Evolutionary conservation across 2,797 vertebrate genomes (phyloP), one percentile per base, ranked within the genome.

Genomic region (Periophthalmus magnuspinnatus): DNA sequence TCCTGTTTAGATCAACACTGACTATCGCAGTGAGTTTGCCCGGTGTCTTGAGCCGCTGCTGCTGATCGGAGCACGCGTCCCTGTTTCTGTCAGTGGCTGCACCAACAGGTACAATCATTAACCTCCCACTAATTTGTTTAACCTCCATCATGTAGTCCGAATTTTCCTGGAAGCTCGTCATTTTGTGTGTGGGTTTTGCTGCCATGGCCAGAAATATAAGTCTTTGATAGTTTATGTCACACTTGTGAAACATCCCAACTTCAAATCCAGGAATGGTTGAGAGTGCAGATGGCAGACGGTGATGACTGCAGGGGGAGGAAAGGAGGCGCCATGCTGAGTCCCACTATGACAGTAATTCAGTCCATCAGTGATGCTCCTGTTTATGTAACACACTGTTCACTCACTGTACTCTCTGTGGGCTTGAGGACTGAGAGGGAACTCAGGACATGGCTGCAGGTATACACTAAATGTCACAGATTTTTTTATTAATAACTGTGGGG

Each of bases 1-100:
- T 41, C 22, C 11, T 33, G 8, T 66, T 66, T 73, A 97, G 96
- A 97, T 97, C 87, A 90, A 95, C 92, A 96, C 95, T 0, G 95
- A 98, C 87, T 95, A 94, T 90, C 88, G 91, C 3, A 91, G 91
- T 0, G 96, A 98, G 86, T 97, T 97, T 0, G 95, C 95, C 0
- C 94, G 91, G 72, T 96, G 95, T 65, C 89, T 97, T 81, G 96
- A 97, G 86, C 92, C 95, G 0, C 86, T 97, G 62, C 91, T 97
- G 78, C 82, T 93, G 84, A 86, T 95, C 16, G 89, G 91, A 3
- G 92, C 93, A 0, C 93, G 92, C 32, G 83, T 90, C 61, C 90
- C 92, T 0, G 81, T 91, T 0, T 92, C 92, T 61, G 85, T 91
- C 33, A 75, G 86, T 0, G 77, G 89, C 0, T 84, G 89, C 0